Base-by-base conservation (phyloP, 1,140 invertebrate species). In the Diplogasteroides magnus region DNA sequence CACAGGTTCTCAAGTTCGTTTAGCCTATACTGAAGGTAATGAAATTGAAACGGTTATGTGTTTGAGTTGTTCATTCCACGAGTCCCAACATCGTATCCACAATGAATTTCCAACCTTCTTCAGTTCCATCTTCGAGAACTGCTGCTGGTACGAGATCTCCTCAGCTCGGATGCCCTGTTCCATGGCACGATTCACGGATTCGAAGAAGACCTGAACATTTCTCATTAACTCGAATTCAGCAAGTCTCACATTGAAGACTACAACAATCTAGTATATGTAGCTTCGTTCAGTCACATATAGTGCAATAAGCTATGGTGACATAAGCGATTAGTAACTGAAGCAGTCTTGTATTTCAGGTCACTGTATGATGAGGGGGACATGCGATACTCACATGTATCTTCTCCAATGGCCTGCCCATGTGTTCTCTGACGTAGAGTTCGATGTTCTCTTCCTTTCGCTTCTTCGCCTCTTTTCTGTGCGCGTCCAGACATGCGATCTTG, bases 81-180 rank as follows among this genome's bases (percentile, higher is more conserved):
- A n/a, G n/a, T n/a, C n/a, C n/a, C n/a, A n/a, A n/a, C n/a, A n/a
- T n/a, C n/a, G n/a, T n/a, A n/a, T n/a, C n/a, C n/a, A n/a, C n/a
- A n/a, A n/a, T n/a, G n/a, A n/a, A n/a, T n/a, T n/a, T n/a, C n/a
- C n/a, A 26, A 97, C 91, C 85, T 94, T 93, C 72, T 93, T 87
- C 63, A 98, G 86, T 86, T 97, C 94, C 86, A 94, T 91, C 86
- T 97, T 96, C 82, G 92, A 97, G 83, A 92, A 98, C 19, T 93
- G 93, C 85, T 96, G 89, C 86, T 97, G 94, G 86, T 95, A 98
- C 79, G 93, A 92, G 67, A 98, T 92, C 87, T 98, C 96, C 55
- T 94, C 93, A 82, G 93, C 91, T 85, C 94, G 94, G 28, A 96
- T 92, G 74, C 96, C 96, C 81, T 90, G 89, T 60, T 90, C 89